Evolutionary conservation across 2,888 invertebrate genomes (phyloP), one percentile per base, ranked within the genome.

Genomic region (Drosophila melanosoma): DNA sequence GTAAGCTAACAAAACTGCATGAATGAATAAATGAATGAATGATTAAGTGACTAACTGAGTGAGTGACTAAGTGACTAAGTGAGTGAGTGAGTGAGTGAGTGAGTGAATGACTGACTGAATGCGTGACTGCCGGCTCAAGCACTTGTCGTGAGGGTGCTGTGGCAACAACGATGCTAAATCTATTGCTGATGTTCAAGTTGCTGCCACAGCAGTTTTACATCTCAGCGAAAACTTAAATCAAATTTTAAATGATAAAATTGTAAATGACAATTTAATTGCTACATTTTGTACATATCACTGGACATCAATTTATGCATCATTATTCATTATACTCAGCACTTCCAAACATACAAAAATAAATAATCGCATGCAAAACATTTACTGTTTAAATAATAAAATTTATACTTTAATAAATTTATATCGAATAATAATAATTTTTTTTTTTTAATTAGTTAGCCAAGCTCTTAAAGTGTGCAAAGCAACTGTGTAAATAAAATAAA

Each of bases 1-100:
- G 70, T 82, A 82, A 87, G 70, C 83, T 77, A 84, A 87, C 83
- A 84, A 84, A 85, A 75, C 76, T 68, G 83, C 78, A 86, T 86
- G 88, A 86, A 85, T 85, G 88, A 87, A 77, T 83, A 68, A 86
- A 60, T 64, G 71, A 70, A 60, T 76, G 75, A 74, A 75, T 80
- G 84, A 87, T 60, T 70, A 71, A 87, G 60, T 83, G 81, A 81
- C 56, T 68, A 66, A 69, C 60, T 68, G 76, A 76, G 52, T 74
- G 62, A 75, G 54, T 70, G 79, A 42, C n/a, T 57, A 36, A 15
- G 20, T 66, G 48, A 15, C 32, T 54, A 59, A 86, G 60, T 83
- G 81, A 81, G 57, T 68, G 68, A 69, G 60, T 68, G 76, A 76
- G 54, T 74, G 62, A 75, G 57, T 70, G 79, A 42, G 20, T 57